Base-by-base conservation (phyloP, 2,797 vertebrate genomes). In the Esox masquinongy region DNA sequence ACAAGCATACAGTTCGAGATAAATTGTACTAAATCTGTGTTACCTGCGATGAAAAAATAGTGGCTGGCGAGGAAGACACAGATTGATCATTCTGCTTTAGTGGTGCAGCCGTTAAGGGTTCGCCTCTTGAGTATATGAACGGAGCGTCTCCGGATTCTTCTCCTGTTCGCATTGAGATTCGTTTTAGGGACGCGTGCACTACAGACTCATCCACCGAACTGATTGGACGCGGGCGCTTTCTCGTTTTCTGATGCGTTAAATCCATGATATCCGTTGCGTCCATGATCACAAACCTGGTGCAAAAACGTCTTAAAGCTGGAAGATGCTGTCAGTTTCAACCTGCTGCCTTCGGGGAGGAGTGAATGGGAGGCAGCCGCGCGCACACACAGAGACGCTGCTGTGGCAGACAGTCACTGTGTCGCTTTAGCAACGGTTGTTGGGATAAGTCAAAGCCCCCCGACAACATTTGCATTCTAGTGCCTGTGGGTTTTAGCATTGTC, bases 21-120 rank as follows among this genome's bases (percentile, higher is more conserved):
- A 26, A 34, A 68, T 39, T 19, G 15, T 1, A 70, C 50, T 73
- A 68, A 80, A 78, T 72, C 79, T 82, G 79, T 61, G 84, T 96
- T 96, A 96, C 95, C 96, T 97, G 95, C 88, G 94, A 47, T 47
- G 43, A 47, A 1, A 47, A 47, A 47, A 47, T 47, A 47, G 43
- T 47, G 43, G 43, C 87, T 84, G 96, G 95, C 88, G 96, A 94
- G 84, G 94, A 93, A 73, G 87, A 87, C 78, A 92, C 74, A 81
- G 91, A 89, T 86, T 93, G 95, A 87, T 96, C 96, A 84, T 96
- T 96, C 89, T 95, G 94, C 92, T 97, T 96, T 12, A 96, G 91
- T 86, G 96, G 95, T 19, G 91, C 90, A 61, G 91, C 91, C 79
- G 87, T 89, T 84, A 95, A 83, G 72, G 95, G 95, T 90, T 97